Base-by-base conservation (phyloP, 2,113 vertebrate genomes). In the Sclerurus mexicanus region DNA sequence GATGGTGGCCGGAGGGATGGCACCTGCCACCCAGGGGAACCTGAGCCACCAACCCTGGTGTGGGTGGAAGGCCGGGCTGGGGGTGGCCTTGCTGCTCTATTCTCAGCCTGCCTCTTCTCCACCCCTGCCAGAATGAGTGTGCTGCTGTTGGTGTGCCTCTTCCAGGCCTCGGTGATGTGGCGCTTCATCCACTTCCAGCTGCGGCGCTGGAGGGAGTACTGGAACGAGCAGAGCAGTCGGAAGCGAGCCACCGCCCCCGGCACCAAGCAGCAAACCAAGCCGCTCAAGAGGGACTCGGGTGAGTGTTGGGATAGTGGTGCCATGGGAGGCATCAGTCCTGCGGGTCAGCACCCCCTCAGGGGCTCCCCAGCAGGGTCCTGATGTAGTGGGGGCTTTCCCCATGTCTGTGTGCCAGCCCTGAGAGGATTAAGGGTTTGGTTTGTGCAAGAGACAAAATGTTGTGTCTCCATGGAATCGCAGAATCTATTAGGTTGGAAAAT, bases 181-280 rank as follows among this genome's bases (percentile, higher is more conserved):
- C 98, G 98, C 97, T 99, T 99, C 97, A 99, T 99, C 97, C 99
- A 99, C 94, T 99, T 99, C 97, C 99, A 99, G 98, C 98, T 99
- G 97, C 98, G 99, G 49, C 99, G 99, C 94, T 99, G 99, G 98
- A 98, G 99, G 39, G 99, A 99, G 63, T 98, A 98, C 96, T 98
- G 99, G 98, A 98, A 98, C 0, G 99, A 99, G 95, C 99, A 99
- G 98, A 99, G 97, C 15, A 96, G 98, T 23, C 98, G 98, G 85
- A 99, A 98, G 95, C 98, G 98, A 0, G 31, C 85, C 0, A 24
- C 87, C 0, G 6, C 84, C 1, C 8, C 92, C 2, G 59, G 96
- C 49, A 87, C 98, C 68, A 98, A 98, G 91, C 99, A 98, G 79
- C 97, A 98, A 28, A 55, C 97, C 69, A 98, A 98, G 88, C 96